Evolutionary conservation across 1,140 invertebrate genomes (phyloP), one percentile per base, ranked within the genome.

Genomic region (Medauroidea extradentata): DNA sequence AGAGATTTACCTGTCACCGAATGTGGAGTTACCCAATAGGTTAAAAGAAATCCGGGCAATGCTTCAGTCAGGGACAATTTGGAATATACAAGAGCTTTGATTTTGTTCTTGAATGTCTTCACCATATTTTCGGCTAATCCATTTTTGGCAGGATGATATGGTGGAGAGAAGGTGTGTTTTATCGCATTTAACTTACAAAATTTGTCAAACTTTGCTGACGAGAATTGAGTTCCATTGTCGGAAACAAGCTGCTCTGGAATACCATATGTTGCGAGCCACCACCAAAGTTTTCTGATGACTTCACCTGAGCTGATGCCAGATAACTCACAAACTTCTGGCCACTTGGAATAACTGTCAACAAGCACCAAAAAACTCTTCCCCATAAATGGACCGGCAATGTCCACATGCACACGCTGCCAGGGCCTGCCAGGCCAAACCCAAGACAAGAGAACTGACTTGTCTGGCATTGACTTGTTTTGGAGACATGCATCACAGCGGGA

Each of bases 161-260:
- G 60, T 4, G 65, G 61, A 3, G 59, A 62, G n/a, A 63, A 61
- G 60, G n/a, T n/a, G n/a, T n/a, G n/a, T n/a, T n/a, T n/a, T n/a
- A n/a, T n/a, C n/a, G n/a, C n/a, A n/a, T n/a, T n/a, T n/a, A n/a
- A 58, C 21, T 63, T 63, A 0, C 62, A 65, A 61, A 73, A 74
- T 9, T 46, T 19, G 54, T 65, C 63, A 53, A 75, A 75, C 49
- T 71, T 65, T 19, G 65, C 60, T 18, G 70, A 73, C n/a, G 61
- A 70, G 55, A 76, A 75, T 14, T 65, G 63, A 23, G 68, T 69
- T 19, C 70, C 74, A 66, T 75, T 75, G 57, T 76, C 73, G 23
- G 67, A 68, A 8, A 75, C 71, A 13, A 75, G 23, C 1, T 63
- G 58, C 48, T 71, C 64, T 44, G 72, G 72, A 34, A 73, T 60